A percentile compares a stretch with the other conserved stretches of the same genome.
phyloP scores from a whole-genome alignment of 2,888 invertebrate species.

The Phortica magna region DNA sequence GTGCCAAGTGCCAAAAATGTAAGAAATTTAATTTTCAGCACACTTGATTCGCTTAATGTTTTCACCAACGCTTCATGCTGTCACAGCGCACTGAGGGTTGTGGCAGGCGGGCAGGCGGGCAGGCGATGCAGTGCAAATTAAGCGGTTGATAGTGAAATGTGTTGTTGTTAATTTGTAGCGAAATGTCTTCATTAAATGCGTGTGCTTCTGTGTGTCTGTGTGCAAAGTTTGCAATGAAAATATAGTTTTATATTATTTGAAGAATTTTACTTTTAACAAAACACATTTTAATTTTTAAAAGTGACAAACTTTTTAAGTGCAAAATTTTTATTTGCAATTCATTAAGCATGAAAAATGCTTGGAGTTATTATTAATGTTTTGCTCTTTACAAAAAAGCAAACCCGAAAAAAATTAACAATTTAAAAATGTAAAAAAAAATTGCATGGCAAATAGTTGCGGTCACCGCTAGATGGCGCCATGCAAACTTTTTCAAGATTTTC shows the following conservation, averaged over 20 bases:
- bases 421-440: neutral
- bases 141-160: slow-evolving; percentile 44
- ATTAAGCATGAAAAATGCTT: neutral
- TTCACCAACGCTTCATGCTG: slow-evolving; percentile 2
- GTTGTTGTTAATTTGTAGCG: slow-evolving; percentile 60
- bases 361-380: neutral
- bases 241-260: neutral
- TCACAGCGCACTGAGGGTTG: neutral
- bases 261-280: neutral
- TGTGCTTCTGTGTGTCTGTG: neutral
- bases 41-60: slow-evolving; percentile 59
- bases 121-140: neutral
- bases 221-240: neutral
- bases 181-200: slow-evolving; percentile 62
- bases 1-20: slow-evolving; percentile 18
- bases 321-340: neutral
- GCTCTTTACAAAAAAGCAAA: neutral
- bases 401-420: neutral
- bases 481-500: neutral
- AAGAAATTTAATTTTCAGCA: slow-evolving; percentile 64
- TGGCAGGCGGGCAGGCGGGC: neutral
- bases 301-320: neutral
- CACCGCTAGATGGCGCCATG: neutral
- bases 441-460: neutral
- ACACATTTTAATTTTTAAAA: neutral